Conservation (phyloP, 2,113 vertebrate genomes). For the Hemichromis elongatus region DNA sequence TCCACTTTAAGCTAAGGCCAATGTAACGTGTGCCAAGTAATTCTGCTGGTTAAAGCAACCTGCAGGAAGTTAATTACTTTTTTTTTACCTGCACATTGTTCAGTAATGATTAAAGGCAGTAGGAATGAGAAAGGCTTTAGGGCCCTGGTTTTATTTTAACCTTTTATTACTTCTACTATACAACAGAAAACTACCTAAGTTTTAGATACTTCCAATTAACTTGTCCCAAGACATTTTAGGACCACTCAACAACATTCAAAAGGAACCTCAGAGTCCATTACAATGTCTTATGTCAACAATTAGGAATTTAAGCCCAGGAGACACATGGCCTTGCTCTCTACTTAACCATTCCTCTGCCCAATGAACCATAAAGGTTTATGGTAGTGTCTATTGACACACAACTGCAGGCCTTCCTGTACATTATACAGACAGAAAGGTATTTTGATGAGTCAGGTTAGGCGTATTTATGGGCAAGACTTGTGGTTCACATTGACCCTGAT, state of each 20-base stretch:
- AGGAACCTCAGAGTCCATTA: constrained; percentile 29
- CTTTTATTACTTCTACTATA: constrained; percentile 40
- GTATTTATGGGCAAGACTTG: background rate
- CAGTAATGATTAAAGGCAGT: constrained; percentile 8
- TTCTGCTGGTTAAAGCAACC: background rate
- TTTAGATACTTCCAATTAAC: constrained; percentile 5
- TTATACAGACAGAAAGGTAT: background rate
- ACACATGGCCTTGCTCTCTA: constrained; percentile 1
- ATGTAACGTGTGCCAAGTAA: background rate
- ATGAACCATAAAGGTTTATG: constrained; percentile 3
- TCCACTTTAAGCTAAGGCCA: background rate
- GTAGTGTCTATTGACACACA: background rate
- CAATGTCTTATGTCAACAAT: constrained; percentile 48
- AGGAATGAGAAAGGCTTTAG: background rate
- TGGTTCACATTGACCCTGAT: background rate
- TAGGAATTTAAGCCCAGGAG: constrained; percentile 39
- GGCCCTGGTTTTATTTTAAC: constrained; percentile 32
- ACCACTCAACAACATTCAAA: constrained; percentile 43
- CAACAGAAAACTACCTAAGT: constrained; percentile 10
- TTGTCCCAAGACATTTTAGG: constrained; percentile 21
- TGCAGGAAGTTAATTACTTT: background rate
- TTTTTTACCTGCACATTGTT: background rate
- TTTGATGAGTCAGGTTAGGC: background rate
- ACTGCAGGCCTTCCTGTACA: background rate
- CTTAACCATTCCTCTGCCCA: background rate